phyloP scores from a whole-genome alignment of 2,888 invertebrate genomes.

The Scrobipalpa atriplicella region DNA sequence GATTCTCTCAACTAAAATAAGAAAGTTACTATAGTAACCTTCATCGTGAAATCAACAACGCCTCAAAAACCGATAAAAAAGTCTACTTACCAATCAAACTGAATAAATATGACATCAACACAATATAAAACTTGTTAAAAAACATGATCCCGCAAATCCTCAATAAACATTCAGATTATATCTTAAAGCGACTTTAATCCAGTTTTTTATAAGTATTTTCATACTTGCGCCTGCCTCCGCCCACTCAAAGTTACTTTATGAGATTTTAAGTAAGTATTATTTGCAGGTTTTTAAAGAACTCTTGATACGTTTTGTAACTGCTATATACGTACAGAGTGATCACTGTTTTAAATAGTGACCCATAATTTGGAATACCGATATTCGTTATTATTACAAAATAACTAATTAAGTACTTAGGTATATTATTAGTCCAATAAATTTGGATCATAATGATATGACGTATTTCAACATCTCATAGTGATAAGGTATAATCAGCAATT shows the following conservation, averaged over 20 bases:
- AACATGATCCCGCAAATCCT: conserved; percentile 60
- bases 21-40: conserved; percentile 33
- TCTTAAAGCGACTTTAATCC: conserved; percentile 64
- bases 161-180: conserved; percentile 65
- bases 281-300: conserved; percentile 5
- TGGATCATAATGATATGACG: no score
- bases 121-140: conserved; percentile 29
- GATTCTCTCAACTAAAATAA: conserved; percentile 32
- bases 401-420: no score
- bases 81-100: neutral
- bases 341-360: no score
- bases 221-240: conserved; percentile 58
- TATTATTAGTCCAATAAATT: no score
- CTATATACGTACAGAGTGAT: neutral
- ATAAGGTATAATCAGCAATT: no score
- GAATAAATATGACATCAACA: conserved; percentile 25
- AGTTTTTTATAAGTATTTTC: conserved; percentile 56
- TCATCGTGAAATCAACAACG: neutral
- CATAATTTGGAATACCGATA: no score
- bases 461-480: no score
- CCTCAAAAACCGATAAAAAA: neutral
- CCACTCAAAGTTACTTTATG: conserved; percentile 24
- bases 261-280: conserved; percentile 20
- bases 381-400: no score
- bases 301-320: neutral